phyloP scores from a whole-genome alignment of 2,888 invertebrate species.

The Prosopocoilus inquinatus region DNA sequence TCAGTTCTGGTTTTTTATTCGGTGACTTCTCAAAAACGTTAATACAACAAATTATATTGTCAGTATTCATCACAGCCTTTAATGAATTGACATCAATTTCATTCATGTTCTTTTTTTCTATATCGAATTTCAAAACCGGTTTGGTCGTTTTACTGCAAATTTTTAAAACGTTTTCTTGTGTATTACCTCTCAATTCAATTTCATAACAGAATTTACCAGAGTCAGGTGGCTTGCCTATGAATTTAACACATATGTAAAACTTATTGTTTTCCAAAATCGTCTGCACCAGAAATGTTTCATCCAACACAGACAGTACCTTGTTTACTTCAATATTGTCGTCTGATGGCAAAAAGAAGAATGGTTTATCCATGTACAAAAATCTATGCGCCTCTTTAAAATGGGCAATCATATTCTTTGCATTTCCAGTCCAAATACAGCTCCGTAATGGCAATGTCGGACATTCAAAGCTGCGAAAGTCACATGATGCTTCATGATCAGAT shows the following conservation, averaged over 20 bases:
- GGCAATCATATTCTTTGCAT: background rate
- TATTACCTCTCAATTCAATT: background rate
- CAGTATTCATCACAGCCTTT: background rate
- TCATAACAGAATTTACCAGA: background rate
- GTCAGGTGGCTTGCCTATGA: background rate
- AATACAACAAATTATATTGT: background rate
- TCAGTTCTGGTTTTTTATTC: background rate
- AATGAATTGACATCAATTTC: background rate
- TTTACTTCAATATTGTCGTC: background rate
- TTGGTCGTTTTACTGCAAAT: background rate
- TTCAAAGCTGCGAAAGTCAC: background rate
- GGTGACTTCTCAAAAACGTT: background rate
- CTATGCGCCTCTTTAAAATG: background rate
- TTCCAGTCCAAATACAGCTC: background rate
- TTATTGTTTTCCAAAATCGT: background rate
- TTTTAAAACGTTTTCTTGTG: background rate
- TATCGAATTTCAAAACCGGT: background rate
- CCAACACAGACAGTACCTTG: background rate
- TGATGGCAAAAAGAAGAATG: background rate
- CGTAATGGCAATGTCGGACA: background rate
- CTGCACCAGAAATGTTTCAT: background rate
- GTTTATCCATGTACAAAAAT: background rate
- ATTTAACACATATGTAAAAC: background rate
- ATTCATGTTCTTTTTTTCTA: background rate
- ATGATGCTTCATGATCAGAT: background rate